Base-by-base conservation (phyloP, 1,140 invertebrate species). In the Daktulosphaira vitifoliae region DNA sequence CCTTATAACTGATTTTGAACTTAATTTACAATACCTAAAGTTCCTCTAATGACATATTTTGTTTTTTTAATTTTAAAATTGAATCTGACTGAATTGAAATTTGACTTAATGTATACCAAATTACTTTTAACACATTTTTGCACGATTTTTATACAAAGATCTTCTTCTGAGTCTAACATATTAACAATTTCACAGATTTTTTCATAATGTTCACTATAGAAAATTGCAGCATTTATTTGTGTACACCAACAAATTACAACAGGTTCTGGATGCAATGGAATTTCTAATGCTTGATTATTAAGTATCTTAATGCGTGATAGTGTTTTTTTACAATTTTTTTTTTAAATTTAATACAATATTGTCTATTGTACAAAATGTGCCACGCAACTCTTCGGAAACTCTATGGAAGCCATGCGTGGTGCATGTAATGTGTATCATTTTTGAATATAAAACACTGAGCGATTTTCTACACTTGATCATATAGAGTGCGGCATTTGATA, bases 181-280 rank as follows among this genome's bases (percentile, higher is more conserved):
- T 50, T 50, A 9, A 64, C 44, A 44, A 48, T 15, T 25, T 48
- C 54, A 18, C 44, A 53, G 23, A 53, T 65, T 51, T 44, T 13
- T 29, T 52, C 38, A 22, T 38, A 67, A 22, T 67, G 29, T 18
- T 39, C 20, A 8, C 54, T 37, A 65, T 68, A 66, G 29, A 62
- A 66, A 13, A 53, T 16, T 16, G 50, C 65, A 15, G 68, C 59
- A 20, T 66, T 25, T 8, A 69, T 46, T 67, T 67, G 66, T 26
- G 68, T 68, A 11, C 66, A 50, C 69, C 69, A 70, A n/a, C 62
- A 23, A 2, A 66, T 66, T 20, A 67, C 0, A 4, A 68, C 39
- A 11, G 66, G 66, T 48, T 64, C 29, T n/a, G 69, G 66, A 6
- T 66, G 62, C 6, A 67, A 44, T 2, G 16, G 3, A 16, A 67